phyloP scores from a whole-genome alignment of 1,140 invertebrate species.

The Cephus cinctus region DNA sequence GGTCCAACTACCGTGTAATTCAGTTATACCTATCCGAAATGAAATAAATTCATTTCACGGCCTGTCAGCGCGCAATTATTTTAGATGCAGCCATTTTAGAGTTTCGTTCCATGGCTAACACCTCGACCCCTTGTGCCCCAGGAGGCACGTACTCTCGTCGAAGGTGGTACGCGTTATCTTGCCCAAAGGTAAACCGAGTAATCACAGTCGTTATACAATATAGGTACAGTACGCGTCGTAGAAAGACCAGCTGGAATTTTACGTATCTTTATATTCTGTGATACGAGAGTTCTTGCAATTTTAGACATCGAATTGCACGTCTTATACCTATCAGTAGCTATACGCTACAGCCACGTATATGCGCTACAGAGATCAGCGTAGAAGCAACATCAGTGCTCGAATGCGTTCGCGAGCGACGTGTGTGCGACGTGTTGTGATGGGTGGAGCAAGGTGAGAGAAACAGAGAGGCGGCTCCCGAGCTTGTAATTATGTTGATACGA shows the following conservation, averaged over 20 bases:
- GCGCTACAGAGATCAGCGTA: too few relatives aligned
- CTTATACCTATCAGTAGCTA: too few relatives aligned
- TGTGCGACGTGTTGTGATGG: constrained; percentile 55
- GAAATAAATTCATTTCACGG: constrained; percentile 59
- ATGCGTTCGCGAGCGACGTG: constrained; percentile 28
- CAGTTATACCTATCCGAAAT: constrained; percentile 55
- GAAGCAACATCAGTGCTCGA: too few relatives aligned
- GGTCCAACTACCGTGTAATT: constrained; percentile 57
- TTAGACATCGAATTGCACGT: too few relatives aligned
- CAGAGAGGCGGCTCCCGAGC: constrained; percentile 56
- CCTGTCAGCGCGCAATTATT: constrained; percentile 58
- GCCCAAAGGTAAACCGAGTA: not conserved
- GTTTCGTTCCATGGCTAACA: constrained; percentile 49
- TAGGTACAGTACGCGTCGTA: too few relatives aligned
- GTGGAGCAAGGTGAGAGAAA: constrained; percentile 57
- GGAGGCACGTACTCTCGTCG: constrained; percentile 23
- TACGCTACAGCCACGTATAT: too few relatives aligned
- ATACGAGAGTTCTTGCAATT: too few relatives aligned
- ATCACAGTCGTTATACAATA: not conserved
- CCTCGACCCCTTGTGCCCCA: constrained; percentile 37
- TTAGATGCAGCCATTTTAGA: constrained; percentile 51
- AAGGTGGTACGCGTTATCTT: not conserved
- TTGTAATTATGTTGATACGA: constrained; percentile 59
- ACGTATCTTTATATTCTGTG: too few relatives aligned
- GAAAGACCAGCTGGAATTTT: too few relatives aligned